Conservation (phyloP, 2,113 vertebrate genomes). For the Phrynosoma blainvillii region DNA sequence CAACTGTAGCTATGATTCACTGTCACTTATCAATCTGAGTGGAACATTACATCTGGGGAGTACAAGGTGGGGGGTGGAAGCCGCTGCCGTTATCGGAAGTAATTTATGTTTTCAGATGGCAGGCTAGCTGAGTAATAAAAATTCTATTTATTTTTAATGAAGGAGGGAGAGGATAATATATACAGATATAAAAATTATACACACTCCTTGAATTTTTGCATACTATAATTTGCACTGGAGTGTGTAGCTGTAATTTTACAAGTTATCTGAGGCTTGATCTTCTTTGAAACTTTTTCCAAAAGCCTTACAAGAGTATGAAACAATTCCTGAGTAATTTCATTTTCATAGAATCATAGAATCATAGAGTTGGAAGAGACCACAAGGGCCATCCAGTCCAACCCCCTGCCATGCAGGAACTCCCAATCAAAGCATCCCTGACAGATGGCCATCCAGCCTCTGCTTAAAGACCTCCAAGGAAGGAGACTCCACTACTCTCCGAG, state of each 20-base stretch:
- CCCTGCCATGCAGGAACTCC: no score
- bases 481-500: no score
- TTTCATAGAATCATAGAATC: no score
- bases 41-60: slow-evolving; percentile 9
- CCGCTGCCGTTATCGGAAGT: background rate
- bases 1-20: background rate
- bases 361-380: no score
- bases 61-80: background rate
- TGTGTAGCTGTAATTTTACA: slow-evolving; percentile 8
- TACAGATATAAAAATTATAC: background rate
- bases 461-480: no score
- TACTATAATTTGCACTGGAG: background rate
- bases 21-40: background rate
- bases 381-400: no score
- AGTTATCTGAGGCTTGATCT: background rate
- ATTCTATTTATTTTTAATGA: slow-evolving; percentile 31
- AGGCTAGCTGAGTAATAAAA: slow-evolving; percentile 5
- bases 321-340: background rate
- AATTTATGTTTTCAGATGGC: background rate
- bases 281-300: background rate
- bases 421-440: no score
- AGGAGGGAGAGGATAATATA: background rate
- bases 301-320: background rate
- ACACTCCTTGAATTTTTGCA: background rate
- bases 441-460: no score